Base-by-base conservation (phyloP, 2,888 invertebrate species). In the Peribatodes rhomboidaria region DNA sequence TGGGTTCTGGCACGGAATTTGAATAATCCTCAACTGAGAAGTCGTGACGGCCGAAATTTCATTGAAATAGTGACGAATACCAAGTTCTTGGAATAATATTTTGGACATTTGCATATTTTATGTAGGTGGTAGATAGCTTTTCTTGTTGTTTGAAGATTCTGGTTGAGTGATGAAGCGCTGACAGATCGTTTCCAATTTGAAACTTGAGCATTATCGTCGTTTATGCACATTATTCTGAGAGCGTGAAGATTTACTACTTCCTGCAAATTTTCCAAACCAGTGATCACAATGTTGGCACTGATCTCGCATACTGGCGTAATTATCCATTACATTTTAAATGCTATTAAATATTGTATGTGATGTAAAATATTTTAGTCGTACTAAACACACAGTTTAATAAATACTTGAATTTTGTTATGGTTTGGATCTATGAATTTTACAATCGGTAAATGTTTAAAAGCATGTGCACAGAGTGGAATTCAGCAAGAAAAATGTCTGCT, bases 221-320 rank as follows among this genome's bases (percentile, higher is more conserved):
- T 60, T 44, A 41, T 54, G 37, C 39, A 44, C 18, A 39, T 59
- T 50, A 37, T 13, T 11, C 35, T 20, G 13, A 18, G 58, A 65
- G 54, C 47, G 47, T 55, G 11, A 61, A 60, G 61, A 69, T 70
- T 67, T 62, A 61, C 49, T 60, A 50, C 52, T 63, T 61, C 65
- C 68, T 42, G 9, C n/a, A 59, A 50, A 59, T 65, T 42, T 41
- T 60, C 54, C 57, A 52, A 41, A 46, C 22, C 16, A n/a, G 39
- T 55, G 42, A 52, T 53, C 18, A 20, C 31, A 44, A 44, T 58
- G 46, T 67, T 70, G 64, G 64, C 66, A 60, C 31, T 20, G 35
- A 59, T 20, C 41, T 64, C 52, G 56, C 56, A 39, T 56, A 18
- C 16, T 42, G 52, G 44, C 37, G 1, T 62, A 56, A 62, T 56